phyloP scores from a whole-genome alignment of 2,113 vertebrate genomes.

The Podiceps cristatus region DNA sequence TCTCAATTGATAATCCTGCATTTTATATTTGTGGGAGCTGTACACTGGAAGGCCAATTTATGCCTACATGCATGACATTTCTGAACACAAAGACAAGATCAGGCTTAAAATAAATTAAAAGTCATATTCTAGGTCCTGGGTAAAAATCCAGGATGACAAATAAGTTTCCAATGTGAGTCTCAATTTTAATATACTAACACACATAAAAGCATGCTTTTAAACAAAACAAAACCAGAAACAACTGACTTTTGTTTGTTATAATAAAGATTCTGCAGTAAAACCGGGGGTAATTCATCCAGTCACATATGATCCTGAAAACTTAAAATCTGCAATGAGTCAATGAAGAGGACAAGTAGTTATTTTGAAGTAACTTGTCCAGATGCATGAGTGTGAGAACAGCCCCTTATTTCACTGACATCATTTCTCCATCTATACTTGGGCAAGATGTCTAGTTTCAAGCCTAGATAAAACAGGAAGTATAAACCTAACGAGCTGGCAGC shows the following conservation, averaged over 20 bases:
- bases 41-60: neutral
- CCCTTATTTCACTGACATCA: neutral
- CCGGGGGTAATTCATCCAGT: neutral
- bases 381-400: neutral
- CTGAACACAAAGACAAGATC: neutral
- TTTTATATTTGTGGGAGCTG: neutral
- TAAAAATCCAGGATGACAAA: neutral
- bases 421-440: neutral
- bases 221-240: neutral
- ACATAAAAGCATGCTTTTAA: neutral
- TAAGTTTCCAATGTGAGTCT: fast-evolving
- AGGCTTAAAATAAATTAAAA: neutral
- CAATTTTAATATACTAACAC: neutral
- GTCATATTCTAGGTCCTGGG: neutral
- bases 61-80: neutral
- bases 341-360: neutral
- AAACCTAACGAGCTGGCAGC: neutral
- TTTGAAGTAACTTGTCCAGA: neutral
- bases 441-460: neutral
- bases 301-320: neutral
- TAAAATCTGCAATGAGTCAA: neutral
- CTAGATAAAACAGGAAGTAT: neutral
- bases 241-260: neutral
- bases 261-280: neutral
- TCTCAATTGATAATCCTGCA: neutral